Conservation (phyloP, 2,113 vertebrate genomes). For the Tragelaphus buxtoni region DNA sequence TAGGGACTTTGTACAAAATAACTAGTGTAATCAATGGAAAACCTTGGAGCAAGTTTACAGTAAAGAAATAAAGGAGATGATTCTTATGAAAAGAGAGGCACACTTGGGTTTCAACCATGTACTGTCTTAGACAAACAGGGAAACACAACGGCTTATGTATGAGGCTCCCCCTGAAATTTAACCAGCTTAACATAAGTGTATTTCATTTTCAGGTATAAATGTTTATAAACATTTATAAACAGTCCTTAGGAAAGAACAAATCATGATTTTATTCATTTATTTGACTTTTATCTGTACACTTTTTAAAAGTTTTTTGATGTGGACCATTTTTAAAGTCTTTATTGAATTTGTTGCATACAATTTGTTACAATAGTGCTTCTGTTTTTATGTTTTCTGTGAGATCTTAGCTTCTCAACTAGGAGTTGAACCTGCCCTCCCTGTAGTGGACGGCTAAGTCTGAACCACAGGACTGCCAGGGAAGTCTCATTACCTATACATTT, state of each 20-base stretch:
- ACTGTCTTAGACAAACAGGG: background rate
- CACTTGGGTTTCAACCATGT: conserved; percentile 32
- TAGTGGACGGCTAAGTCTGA: background rate
- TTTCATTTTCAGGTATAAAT: background rate
- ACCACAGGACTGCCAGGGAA: background rate
- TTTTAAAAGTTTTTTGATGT: background rate
- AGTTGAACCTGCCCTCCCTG: background rate
- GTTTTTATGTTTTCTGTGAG: background rate
- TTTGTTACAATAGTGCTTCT: background rate
- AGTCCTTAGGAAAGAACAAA: background rate
- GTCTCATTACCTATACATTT: background rate
- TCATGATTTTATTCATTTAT: background rate
- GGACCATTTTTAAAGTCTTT: background rate
- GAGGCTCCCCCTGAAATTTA: background rate
- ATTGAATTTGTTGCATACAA: background rate
- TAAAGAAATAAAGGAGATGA: conserved; percentile 61
- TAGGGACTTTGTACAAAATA: conserved; percentile 63
- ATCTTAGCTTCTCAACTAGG: background rate
- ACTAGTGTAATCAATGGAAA: conserved; percentile 48
- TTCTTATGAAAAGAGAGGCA: conserved; percentile 68
- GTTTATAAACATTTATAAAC: background rate
- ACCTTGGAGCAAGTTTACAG: conserved; percentile 49
- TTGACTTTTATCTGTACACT: background rate
- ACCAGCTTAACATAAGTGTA: background rate
- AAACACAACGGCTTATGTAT: background rate